These are phyloP conservation scores for Poliocrania exsul DNA, from an alignment of 2,797 vertebrate species.

Conservation along the genomic window DNA sequence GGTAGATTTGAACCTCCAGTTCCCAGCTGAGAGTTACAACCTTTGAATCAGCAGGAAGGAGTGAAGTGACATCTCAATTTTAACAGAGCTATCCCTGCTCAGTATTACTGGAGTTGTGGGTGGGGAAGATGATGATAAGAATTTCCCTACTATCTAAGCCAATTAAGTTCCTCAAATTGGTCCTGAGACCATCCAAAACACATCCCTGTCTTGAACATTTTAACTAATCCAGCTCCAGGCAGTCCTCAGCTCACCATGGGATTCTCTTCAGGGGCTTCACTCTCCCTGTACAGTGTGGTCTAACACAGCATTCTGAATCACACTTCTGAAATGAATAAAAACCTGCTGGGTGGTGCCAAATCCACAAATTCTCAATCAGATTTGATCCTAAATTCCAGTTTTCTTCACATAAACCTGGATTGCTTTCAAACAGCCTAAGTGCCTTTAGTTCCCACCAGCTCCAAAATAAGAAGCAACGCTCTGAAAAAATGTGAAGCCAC, in stretches of 20 bases:
- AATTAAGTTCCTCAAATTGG: not conserved
- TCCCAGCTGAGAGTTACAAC: not conserved
- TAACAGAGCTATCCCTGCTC: not conserved
- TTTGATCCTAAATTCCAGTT: not conserved
- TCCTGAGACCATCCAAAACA: not conserved
- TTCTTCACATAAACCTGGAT: not conserved
- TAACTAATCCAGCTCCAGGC: not conserved
- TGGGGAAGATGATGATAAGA: not conserved
- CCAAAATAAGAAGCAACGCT: not conserved
- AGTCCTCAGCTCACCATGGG: not conserved
- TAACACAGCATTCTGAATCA: not conserved
- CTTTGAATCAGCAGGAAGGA: not conserved
- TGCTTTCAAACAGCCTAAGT: not conserved
- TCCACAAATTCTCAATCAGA: not conserved
- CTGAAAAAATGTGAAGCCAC: not conserved
- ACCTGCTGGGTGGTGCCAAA: not conserved
- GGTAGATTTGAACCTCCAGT: not conserved
- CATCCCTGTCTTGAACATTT: not conserved
- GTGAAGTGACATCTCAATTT: not conserved
- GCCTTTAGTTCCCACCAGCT: not conserved
- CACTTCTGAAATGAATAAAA: not conserved
- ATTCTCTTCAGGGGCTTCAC: not conserved
- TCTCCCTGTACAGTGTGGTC: not conserved
- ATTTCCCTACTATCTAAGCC: not conserved
- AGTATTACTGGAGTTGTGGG: not conserved